Evolutionary conservation across 2,113 vertebrate species (phyloP).

Genomic region (Rallus limicola): DNA sequence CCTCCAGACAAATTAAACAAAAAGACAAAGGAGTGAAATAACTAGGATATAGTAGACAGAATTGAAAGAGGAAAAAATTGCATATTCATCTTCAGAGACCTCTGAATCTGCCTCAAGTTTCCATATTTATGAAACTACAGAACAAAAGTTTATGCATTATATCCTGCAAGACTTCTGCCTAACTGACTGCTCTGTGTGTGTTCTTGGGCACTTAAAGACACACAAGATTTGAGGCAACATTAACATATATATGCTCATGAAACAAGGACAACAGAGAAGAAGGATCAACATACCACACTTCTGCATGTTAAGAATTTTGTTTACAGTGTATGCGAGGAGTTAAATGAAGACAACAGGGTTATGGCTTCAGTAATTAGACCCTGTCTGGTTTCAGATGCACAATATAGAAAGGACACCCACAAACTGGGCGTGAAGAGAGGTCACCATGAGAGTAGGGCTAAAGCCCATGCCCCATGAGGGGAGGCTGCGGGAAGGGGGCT

Average conservation of each 20-base stretch:
- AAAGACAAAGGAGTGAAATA: not conserved
- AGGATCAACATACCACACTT: not conserved
- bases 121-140: not conserved
- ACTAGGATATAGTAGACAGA: not conserved
- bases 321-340: not conserved
- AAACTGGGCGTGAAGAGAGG: rapidly evolving
- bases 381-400: not conserved
- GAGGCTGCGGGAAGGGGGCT: rapidly evolving
- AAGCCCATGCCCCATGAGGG: not conserved
- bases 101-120: not conserved
- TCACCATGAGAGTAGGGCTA: rapidly evolving
- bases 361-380: not conserved
- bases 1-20: not conserved
- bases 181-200: not conserved
- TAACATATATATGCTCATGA: not conserved
- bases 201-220: not conserved
- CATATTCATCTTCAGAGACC: not conserved
- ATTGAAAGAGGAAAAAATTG: not conserved
- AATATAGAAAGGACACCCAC: not conserved
- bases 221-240: not conserved
- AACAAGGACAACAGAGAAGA: not conserved
- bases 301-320: not conserved
- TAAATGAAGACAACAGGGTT: not conserved
- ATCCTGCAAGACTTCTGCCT: not conserved
- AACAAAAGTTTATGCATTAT: not conserved